Evolutionary conservation across 2,797 vertebrate species (phyloP), one percentile per base, ranked within the genome.

Genomic region (Nyctalus aviator): DNA sequence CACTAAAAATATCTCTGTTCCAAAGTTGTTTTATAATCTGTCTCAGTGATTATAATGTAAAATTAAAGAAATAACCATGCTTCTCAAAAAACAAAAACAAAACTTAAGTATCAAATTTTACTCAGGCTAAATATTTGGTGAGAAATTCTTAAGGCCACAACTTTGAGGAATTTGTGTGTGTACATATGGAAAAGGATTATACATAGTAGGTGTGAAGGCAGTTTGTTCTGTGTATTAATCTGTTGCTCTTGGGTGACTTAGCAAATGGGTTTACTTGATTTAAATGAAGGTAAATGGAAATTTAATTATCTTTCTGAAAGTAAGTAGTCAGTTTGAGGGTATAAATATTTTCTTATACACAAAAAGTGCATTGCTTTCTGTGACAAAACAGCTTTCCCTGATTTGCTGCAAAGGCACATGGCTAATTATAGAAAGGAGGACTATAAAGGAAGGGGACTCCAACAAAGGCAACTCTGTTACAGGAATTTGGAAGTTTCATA

Each of bases 291-390:
- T 91, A 94, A 75, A 53, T 88, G 35, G 55, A 95, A 30, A 72
- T 76, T 83, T 93, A 77, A 57, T 93, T 84, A 44, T 79, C 57
- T 94, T 95, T 84, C 41, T 93, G 72, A 90, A 94, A 92, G 66
- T 73, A 15, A 82, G 77, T 93, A 59, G 68, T 93, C 62, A 93
- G 25, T 86, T 92, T 79, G 41, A 88, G 46, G 46, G 17, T 85
- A 44, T 86, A 92, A 92, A 75, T 90, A 68, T 93, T 93, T 94
- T 94, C 64, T 91, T 93, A 93, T 89, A 91, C 87, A 46, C 73
- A 95, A 93, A 93, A 83, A 79, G 64, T 81, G 12, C 79, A 83
- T 75, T 91, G 68, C n/a, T 92, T 94, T 93, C 50, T 84, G 32
- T 87, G 72, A 78, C 53, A 83, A 77, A 85, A 69, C 25, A 89